Conservation (phyloP, 2,797 vertebrate genomes). For the Rhodeus uyekii region DNA sequence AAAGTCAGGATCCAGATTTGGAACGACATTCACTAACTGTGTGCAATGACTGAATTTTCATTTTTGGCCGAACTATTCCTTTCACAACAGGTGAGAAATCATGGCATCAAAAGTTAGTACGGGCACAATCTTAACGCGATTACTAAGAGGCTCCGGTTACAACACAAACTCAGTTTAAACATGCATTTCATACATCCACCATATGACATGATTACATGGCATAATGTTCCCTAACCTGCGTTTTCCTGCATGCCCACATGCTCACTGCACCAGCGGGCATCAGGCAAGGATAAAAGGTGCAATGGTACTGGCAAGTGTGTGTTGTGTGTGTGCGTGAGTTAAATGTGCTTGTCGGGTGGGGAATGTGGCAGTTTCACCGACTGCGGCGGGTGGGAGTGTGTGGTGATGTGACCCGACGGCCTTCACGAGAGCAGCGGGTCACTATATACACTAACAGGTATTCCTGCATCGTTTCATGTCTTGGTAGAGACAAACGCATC, state of each 20-base stretch:
- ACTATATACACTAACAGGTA: constrained; percentile 36
- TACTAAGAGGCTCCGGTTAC: constrained; percentile 77
- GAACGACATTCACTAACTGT: not conserved
- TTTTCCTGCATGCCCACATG: constrained; percentile 75
- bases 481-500: not conserved
- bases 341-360: constrained; percentile 3
- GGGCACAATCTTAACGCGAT: constrained; percentile 51
- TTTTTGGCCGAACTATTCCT: constrained; percentile 59
- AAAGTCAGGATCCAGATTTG: not conserved
- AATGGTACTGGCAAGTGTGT: constrained; percentile 42
- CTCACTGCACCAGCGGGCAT: constrained; percentile 78
- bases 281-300: constrained; percentile 57
- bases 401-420: constrained; percentile 6
- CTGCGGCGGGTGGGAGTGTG: not conserved
- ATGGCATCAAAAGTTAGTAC: constrained; percentile 71
- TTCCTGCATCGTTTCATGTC: not conserved
- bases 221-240: constrained; percentile 65
- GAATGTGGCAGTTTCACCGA: constrained; percentile 44
- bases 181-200: constrained; percentile 75
- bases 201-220: constrained; percentile 72
- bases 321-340: constrained; percentile 4
- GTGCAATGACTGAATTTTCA: not conserved
- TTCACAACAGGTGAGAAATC: constrained; percentile 69
- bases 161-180: constrained; percentile 68
- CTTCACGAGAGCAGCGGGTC: constrained; percentile 32